Evolutionary conservation across 2,113 vertebrate genomes (phyloP).

Genomic region (Candoia aspera): DNA sequence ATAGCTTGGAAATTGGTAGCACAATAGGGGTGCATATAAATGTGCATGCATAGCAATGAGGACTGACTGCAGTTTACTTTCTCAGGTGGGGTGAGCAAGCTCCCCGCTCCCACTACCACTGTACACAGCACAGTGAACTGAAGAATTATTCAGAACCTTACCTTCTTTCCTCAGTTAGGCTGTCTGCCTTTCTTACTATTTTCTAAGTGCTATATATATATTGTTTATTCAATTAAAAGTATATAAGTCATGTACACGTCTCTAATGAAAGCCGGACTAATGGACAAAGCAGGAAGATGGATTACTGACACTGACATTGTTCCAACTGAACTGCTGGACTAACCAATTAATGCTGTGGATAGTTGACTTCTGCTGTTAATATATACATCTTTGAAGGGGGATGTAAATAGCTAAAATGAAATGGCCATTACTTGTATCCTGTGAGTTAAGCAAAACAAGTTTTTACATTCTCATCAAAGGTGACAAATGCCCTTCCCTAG

Average conservation of each 20-base stretch:
- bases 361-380: not conserved
- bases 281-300: not conserved
- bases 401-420: not conserved
- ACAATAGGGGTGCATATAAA: not conserved
- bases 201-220: not conserved
- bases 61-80: too few relatives aligned
- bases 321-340: not conserved
- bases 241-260: not conserved
- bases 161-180: not conserved
- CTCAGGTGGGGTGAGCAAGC: not conserved
- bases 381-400: not conserved
- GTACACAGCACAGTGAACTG: not conserved
- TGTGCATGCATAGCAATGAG: not conserved
- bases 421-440: not conserved
- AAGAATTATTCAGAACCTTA: not conserved
- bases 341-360: not conserved
- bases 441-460: too few relatives aligned
- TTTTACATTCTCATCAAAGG: not conserved
- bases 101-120: too few relatives aligned
- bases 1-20: not conserved
- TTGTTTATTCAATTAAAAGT: not conserved
- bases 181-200: not conserved
- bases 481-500: not conserved
- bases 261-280: not conserved
- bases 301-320: not conserved